Evolutionary conservation across 2,113 vertebrate genomes (phyloP), one percentile per base, ranked within the genome.

Genomic region (Piliocolobus tephrosceles): DNA sequence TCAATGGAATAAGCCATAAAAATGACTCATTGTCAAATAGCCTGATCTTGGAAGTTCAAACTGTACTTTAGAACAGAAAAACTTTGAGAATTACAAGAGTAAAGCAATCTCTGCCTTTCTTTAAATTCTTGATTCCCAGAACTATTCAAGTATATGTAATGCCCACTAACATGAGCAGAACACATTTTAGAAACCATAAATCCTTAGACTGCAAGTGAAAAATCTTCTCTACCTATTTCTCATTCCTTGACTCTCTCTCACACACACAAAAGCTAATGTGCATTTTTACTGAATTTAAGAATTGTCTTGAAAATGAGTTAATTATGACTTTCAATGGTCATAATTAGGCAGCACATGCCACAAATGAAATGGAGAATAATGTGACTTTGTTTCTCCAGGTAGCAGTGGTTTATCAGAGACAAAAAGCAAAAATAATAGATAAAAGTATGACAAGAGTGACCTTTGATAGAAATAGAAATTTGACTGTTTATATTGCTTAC

Each of bases 121-220:
- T 75, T 64, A 73, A 75, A 50, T 72, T 80, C 25, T 43, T 18
- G 79, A 35, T 81, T 89, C 38, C 66, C 32, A 55, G 68, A 70
- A 85, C n/a, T 73, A 88, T 80, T 66, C 68, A 79, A 75, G 57
- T 84, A 75, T 52, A 22, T 32, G 0, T 50, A 88, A 88, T 81
- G 57, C 22, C 30, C 43, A 91, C n/a, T 93, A 84, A 75, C 14
- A 79, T 88, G 14, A 91, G 97, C 50, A 85, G 45, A 97, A 88
- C 38, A 91, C 57, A 76, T 12, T 61, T 52, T 83, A 84, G 50
- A 90, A 94, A 81, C 8, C 14, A n/a, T 57, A 93, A 73, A 43
- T 82, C 5, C n/a, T 45, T 40, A 58, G 68, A 86, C 43, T n/a
- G 72, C 70, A 82, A 35, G 5, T 91, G 79, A 52, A 45, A 76